Conservation (phyloP, 2,888 invertebrate species). For the Gymnosoma rotundatum region DNA sequence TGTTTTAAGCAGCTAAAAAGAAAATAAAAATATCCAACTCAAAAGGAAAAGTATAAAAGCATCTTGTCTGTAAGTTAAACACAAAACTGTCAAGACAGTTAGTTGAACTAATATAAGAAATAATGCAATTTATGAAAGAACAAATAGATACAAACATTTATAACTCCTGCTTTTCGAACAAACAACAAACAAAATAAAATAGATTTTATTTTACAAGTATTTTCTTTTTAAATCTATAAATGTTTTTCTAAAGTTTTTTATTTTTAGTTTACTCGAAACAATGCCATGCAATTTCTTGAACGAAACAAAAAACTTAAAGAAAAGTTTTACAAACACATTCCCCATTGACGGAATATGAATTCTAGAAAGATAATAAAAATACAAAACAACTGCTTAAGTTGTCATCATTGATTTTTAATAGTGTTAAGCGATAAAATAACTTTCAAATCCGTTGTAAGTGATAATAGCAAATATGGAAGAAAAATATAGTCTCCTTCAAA, state of each 20-base stretch:
- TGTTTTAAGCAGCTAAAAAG: too few species aligned
- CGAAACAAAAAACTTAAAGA: neutral
- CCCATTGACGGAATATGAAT: slow-evolving; percentile 8
- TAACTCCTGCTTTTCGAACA: slow-evolving; percentile 19
- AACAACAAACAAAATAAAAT: slow-evolving; percentile 24
- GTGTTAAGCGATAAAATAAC: slow-evolving; percentile 11
- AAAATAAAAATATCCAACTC: too few species aligned
- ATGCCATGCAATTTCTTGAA: slow-evolving; percentile 36
- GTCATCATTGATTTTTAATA: slow-evolving; percentile 72
- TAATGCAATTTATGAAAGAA: slow-evolving; percentile 32
- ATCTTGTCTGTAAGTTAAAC: slow-evolving; percentile 38
- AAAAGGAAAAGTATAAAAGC: neutral
- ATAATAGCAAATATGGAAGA: neutral
- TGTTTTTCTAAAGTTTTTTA: slow-evolving; percentile 11
- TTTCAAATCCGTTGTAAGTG: neutral
- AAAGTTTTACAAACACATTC: slow-evolving; percentile 27
- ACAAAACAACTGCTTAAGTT: slow-evolving; percentile 66
- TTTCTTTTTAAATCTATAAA: slow-evolving; percentile 53
- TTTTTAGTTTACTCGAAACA: slow-evolving; percentile 1
- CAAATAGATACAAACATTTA: slow-evolving; percentile 20
- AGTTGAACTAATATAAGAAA: slow-evolving; percentile 63
- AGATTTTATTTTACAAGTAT: slow-evolving; percentile 16
- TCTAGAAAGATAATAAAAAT: slow-evolving; percentile 37
- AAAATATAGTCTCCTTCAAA: neutral
- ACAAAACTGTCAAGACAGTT: slow-evolving; percentile 62